Conservation (phyloP, 2,888 invertebrate species). For the Microctonus hyperodae region DNA sequence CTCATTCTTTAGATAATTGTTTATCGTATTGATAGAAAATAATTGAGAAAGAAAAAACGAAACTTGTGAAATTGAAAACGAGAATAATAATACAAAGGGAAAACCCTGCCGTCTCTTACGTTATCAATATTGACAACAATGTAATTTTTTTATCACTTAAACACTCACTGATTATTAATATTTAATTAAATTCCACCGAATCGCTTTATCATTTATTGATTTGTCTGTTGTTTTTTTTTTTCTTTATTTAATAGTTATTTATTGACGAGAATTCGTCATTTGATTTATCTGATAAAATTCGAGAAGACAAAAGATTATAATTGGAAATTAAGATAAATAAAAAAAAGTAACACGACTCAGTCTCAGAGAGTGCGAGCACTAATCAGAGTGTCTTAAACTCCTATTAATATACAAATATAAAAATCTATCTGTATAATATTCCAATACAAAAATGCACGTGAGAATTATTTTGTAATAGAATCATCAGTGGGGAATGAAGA, state of each 20-base stretch:
- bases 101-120: background rate
- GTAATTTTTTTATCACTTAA: background rate
- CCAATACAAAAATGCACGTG: constrained; percentile 42
- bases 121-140: background rate
- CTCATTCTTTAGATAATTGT: constrained; percentile 20
- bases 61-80: background rate
- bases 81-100: background rate
- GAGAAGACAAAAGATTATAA: background rate
- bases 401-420: constrained; percentile 36
- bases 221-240: no score
- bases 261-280: no score
- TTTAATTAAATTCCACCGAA: background rate
- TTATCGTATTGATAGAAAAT: background rate
- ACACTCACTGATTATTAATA: background rate
- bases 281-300: no score
- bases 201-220: no score
- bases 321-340: background rate
- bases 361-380: constrained; percentile 31
- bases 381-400: constrained; percentile 45
- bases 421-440: background rate
- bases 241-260: background rate
- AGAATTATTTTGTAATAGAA: constrained; percentile 34
- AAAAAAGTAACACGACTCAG: background rate
- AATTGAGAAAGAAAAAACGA: background rate
- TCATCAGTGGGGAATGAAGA: constrained; percentile 30